A percentile compares a stretch with the other conserved stretches of the same genome.
Conservation (phyloP, 2,888 invertebrate genomes). For the Ditula angustiorana region DNA sequence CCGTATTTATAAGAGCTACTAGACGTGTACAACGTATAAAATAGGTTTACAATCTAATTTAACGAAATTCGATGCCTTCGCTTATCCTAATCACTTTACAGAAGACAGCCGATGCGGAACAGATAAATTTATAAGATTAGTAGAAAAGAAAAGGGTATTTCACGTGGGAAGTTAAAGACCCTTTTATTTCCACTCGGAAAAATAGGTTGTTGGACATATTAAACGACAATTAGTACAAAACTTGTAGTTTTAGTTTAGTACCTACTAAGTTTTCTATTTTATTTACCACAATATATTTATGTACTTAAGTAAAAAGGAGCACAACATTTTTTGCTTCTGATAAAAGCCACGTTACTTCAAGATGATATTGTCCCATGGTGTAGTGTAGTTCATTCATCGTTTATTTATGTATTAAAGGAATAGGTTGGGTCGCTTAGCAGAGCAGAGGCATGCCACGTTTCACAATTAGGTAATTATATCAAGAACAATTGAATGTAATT, state of each 20-base stretch:
- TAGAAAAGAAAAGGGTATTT: constrained; percentile 12
- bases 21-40: constrained; percentile 33
- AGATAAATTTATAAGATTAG: constrained; percentile 13
- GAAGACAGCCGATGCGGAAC: constrained; percentile 23
- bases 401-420: constrained; percentile 1
- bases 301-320: too few relatives aligned
- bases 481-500: constrained; percentile 82
- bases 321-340: too few relatives aligned
- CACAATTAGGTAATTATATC: constrained; percentile 80
- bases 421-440: constrained; percentile 6
- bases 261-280: too few relatives aligned
- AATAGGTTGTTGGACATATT: too few relatives aligned
- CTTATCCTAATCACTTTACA: constrained; percentile 34
- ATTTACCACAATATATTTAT: too few relatives aligned
- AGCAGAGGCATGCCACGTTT: constrained; percentile 52
- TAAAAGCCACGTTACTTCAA: too few relatives aligned
- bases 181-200: not conserved
- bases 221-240: too few relatives aligned
- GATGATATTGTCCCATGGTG: not conserved
- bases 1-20: constrained; percentile 30
- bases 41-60: constrained; percentile 37
- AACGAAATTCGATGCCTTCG: constrained; percentile 34
- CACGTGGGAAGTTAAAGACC: not conserved
- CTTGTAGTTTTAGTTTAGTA: too few relatives aligned
- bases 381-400: too few relatives aligned